A percentile compares a stretch with the other conserved stretches of the same genome.
Evolutionary conservation across 2,888 invertebrate species (phyloP).

Genomic region (Ditula angustiorana): DNA sequence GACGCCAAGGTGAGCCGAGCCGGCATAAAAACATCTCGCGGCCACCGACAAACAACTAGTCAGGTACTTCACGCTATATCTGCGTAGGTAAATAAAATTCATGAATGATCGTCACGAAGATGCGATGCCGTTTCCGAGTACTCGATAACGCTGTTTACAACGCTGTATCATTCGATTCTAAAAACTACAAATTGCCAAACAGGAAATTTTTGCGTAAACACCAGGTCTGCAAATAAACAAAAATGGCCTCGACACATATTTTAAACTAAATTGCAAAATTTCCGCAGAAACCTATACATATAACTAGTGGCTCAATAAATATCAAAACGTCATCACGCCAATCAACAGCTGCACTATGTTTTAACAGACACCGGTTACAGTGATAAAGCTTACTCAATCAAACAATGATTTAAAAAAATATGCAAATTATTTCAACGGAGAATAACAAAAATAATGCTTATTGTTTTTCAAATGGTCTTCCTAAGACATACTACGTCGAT

Average conservation of each 20-base stretch:
- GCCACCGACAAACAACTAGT: neutral
- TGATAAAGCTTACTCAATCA: conserved; percentile 6
- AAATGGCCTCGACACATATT: neutral
- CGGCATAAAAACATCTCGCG: conserved; percentile 9
- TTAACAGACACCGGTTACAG: neutral
- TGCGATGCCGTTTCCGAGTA: conserved; percentile 8
- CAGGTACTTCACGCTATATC: conserved; percentile 1
- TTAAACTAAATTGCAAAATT: neutral
- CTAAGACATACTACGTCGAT: neutral
- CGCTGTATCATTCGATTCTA: conserved; percentile 8
- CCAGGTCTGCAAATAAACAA: conserved; percentile 21
- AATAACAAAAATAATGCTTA: neutral
- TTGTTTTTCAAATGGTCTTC: neutral
- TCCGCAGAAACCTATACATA: neutral
- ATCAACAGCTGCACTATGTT: neutral
- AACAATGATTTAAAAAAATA: conserved; percentile 7
- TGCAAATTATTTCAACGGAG: conserved; percentile 7
- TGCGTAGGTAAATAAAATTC: conserved; percentile 21
- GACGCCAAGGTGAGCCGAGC: conserved; percentile 70
- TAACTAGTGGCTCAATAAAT: neutral
- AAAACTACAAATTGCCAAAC: conserved; percentile 28
- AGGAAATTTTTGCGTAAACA: conserved; percentile 29
- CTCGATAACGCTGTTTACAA: conserved; percentile 28
- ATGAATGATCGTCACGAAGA: conserved; percentile 15
- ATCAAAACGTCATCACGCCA: neutral